Base-by-base conservation (phyloP, 2,113 vertebrate genomes). In the Hirundichthys speculiger region DNA sequence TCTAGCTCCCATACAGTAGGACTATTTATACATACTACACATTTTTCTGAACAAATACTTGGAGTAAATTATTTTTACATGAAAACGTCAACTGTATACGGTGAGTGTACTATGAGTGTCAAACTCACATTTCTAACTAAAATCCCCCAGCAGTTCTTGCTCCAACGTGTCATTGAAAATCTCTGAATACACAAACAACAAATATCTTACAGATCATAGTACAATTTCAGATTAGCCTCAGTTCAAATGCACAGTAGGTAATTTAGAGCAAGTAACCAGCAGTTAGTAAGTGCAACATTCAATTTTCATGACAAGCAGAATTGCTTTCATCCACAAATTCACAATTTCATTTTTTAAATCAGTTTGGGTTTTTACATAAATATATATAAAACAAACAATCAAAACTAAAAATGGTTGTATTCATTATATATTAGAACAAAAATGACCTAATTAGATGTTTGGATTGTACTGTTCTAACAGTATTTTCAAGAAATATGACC, bases 41-140 rank as follows among this genome's bases (percentile, higher is more conserved):
- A 51, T 64, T 43, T 10, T 19, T 39, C 18, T 10, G 4, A 55
- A 69, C 48, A 57, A 78, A 79, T 64, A 79, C 75, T 68, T 64
- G 15, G 12, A 39, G 41, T 53, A 58, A 41, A 38, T 45, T 11
- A 20, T 30, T 52, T 3, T 63, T 64, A 42, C 34, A 65, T 61
- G 22, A 66, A 64, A 54, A 59, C 16, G 49, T 46, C 20, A 55
- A 42, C 64, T 3, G 3, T 47, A 46, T 12, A 48, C 43, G 38
- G 59, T 42, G 21, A 52, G 27, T 42, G 16, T 47, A 62, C 30
- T 38, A 10, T 0, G 7, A 51, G 12, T 20, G 11, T 68, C 49
- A 13, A 21, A 20, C 20, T 70, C 38, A 18, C 11, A 16, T 67
- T 62, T 10, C 15, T 25, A 18, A 50, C 46, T 16, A 49, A 13